A percentile compares a stretch with the other conserved stretches of the same genome.
These are phyloP conservation scores for Tubulanus polymorphus DNA, from an alignment of 2,888 invertebrate species.

Conservation along the genomic window DNA sequence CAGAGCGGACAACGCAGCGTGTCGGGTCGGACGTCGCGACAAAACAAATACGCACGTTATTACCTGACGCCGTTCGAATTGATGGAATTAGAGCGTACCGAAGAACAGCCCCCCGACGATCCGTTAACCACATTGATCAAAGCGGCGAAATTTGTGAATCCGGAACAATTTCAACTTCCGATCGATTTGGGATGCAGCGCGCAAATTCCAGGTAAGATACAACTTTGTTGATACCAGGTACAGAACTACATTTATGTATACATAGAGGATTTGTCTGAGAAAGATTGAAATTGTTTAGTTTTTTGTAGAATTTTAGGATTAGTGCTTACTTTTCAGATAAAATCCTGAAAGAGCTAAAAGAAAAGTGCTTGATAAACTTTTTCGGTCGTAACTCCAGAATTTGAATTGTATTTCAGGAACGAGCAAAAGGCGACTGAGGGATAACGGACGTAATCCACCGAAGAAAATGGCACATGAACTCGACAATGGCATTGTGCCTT, in stretches of 20 bases:
- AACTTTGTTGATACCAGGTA: too few species aligned
- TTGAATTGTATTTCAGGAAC: conserved; percentile 37
- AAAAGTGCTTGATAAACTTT: too few species aligned
- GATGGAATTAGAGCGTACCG: conserved; percentile 23
- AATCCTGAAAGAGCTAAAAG: too few species aligned
- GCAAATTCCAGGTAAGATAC: conserved; percentile 47
- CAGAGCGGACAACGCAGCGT: conserved; percentile 20
- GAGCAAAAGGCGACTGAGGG: conserved; percentile 45
- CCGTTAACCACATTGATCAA: conserved; percentile 76
- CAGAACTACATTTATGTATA: not conserved
- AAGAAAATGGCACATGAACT: conserved; percentile 59
- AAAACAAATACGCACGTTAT: not conserved
- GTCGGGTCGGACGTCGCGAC: not conserved
- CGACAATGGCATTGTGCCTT: conserved; percentile 69
- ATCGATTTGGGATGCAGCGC: conserved; percentile 62
- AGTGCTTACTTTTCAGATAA: too few species aligned
- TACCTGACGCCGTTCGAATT: not conserved
- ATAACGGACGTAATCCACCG: conserved; percentile 25
- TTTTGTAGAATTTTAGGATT: too few species aligned
- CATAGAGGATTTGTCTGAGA: too few species aligned
- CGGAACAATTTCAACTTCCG: conserved; percentile 84
- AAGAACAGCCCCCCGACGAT: conserved; percentile 45
- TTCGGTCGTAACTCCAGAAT: too few species aligned
- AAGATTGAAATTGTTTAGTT: too few species aligned
- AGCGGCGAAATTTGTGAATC: conserved; percentile 81